Evolutionary conservation across 2,888 invertebrate genomes (phyloP).

Genomic region (Campoplex capitator): DNA sequence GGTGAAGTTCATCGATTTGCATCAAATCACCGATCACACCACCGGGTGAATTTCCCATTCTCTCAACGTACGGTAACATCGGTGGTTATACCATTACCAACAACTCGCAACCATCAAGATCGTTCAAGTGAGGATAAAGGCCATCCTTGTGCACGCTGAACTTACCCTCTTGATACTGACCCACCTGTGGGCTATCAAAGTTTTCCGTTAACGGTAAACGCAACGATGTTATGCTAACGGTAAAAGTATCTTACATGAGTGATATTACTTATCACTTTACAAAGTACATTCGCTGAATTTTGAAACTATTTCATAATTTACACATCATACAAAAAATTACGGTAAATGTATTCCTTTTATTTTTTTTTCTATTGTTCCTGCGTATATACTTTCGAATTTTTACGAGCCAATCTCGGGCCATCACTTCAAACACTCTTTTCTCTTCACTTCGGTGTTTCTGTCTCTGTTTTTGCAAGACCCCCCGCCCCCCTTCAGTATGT

Average conservation of each 20-base stretch:
- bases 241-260: constrained; percentile 47
- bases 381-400: no score
- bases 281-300: constrained; percentile 48
- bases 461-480: no score
- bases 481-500: no score
- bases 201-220: constrained; percentile 40
- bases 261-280: constrained; percentile 61
- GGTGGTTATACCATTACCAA: constrained; percentile 71
- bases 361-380: no score
- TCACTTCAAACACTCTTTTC: no score
- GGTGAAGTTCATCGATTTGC: constrained; percentile 69
- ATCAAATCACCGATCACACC: constrained; percentile 68
- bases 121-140: constrained; percentile 63
- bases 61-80: constrained; percentile 66
- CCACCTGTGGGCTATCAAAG: constrained; percentile 63
- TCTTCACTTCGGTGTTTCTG: no score
- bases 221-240: constrained; percentile 13
- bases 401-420: no score
- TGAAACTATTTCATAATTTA: constrained; percentile 1
- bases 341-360: neutral
- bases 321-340: neutral
- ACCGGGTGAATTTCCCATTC: constrained; percentile 60
- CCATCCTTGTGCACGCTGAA: constrained; percentile 41
- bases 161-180: constrained; percentile 55
- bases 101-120: constrained; percentile 70